Base-by-base conservation (phyloP, 2,113 vertebrate genomes). In the Tragelaphus imberbis region DNA sequence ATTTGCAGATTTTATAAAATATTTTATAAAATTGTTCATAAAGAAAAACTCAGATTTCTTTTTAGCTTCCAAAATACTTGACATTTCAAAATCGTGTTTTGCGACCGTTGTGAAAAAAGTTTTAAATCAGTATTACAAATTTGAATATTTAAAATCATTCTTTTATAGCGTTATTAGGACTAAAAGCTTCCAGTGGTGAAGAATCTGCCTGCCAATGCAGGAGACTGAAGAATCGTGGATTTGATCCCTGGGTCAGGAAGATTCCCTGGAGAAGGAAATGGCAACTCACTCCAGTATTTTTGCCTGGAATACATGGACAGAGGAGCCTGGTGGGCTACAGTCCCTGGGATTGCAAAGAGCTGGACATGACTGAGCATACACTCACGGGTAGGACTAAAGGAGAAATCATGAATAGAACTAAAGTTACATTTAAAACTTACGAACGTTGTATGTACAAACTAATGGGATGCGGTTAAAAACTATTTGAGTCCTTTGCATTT, bases 1-100 rank as follows among this genome's bases (percentile, higher is more conserved):
- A 68, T 80, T 53, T 87, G 51, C 55, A 36, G 27, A n/a, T 91
- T 87, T 81, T 81, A 71, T 68, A 68, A 79, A n/a, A n/a, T n/a
- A n/a, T n/a, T n/a, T n/a, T n/a, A n/a, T n/a, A n/a, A 55, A 81
- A 82, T 79, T 58, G 15, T 75, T 59, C 10, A 40, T 30, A 44
- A 47, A 51, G 9, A 47, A 90, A 68, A 33, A 14, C 33, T 93
- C 27, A 71, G 4, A 79, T 19, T 59, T 79, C 8, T 51, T 28
- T 65, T 92, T 81, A 16, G 4, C 44, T 5, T 56, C 19, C 23
- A 49, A 75, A 82, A 33, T 33, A 56, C 2, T 75, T 86, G 59
- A 84, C n/a, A 19, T 51, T n/a, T 11, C 30, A 65, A 84, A 14
- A 53, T n/a, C 3, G 21, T 84, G 8, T 58, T 15, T 47, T 89